A percentile compares a stretch with the other conserved stretches of the same genome.
phyloP scores from a whole-genome alignment of 2,888 invertebrate species.

The Calliopum simillimum region DNA sequence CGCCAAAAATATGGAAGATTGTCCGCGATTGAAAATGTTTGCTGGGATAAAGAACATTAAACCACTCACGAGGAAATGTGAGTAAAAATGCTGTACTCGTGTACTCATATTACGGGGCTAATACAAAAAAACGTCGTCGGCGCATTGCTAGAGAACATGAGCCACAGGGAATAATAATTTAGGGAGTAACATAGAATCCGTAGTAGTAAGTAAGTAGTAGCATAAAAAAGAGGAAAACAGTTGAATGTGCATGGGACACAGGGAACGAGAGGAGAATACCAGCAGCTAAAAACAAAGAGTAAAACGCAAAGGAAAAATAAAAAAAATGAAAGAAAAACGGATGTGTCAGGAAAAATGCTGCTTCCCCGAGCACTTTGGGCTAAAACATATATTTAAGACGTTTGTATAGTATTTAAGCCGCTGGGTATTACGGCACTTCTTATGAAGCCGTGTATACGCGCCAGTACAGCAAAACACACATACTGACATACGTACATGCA shows the following conservation, averaged over 20 bases:
- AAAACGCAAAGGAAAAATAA: neutral
- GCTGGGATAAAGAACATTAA: slow-evolving; percentile 33
- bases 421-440: slow-evolving; percentile 32
- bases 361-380: slow-evolving; percentile 30
- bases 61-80: slow-evolving; percentile 26
- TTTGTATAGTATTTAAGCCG: slow-evolving; percentile 28
- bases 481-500: neutral
- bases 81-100: slow-evolving; percentile 9
- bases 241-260: neutral
- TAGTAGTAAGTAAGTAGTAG: neutral
- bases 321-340: neutral
- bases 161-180: slow-evolving; percentile 42
- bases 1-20: too few species aligned
- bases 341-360: slow-evolving; percentile 28
- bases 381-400: slow-evolving; percentile 33
- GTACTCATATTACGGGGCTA: slow-evolving; percentile 26
- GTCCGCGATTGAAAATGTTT: too few species aligned
- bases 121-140: slow-evolving; percentile 41
- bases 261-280: neutral
- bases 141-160: slow-evolving; percentile 21
- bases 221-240: neutral
- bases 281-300: neutral
- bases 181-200: slow-evolving; percentile 7
- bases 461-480: slow-evolving; percentile 6
- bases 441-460: slow-evolving; percentile 1